These are phyloP conservation scores for Loripinus fragilis DNA, from an alignment of 2,888 invertebrate species.

Conservation along the genomic window DNA sequence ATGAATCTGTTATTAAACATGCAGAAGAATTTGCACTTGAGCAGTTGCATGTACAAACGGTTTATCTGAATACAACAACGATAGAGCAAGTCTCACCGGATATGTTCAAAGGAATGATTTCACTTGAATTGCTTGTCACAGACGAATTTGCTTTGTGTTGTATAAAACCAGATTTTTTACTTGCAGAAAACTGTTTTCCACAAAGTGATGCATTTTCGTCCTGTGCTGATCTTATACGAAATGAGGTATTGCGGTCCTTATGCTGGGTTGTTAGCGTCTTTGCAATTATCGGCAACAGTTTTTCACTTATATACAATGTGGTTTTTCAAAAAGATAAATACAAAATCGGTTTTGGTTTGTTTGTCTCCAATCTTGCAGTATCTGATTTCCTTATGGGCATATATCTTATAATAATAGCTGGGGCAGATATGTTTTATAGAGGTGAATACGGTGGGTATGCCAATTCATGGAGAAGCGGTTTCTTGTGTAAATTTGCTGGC, in stretches of 20 bases:
- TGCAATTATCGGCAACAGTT: neutral
- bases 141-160: neutral
- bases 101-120: neutral
- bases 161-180: neutral
- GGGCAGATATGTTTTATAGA: constrained; percentile 58
- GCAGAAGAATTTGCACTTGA: neutral
- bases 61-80: neutral
- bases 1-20: neutral
- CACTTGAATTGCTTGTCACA: too few relatives aligned
- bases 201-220: neutral
- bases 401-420: constrained; percentile 56
- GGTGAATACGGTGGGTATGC: constrained; percentile 60
- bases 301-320: neutral
- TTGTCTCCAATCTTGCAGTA: too few relatives aligned
- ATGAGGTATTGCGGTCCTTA: neutral
- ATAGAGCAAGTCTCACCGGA: neutral
- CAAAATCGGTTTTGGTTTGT: neutral
- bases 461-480: constrained; percentile 56
- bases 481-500: constrained; percentile 59
- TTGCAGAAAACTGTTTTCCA: neutral
- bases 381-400: constrained; percentile 32
- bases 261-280: neutral
- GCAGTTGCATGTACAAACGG: neutral
- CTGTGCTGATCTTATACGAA: neutral
- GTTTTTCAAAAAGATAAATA: neutral